Percentiles rank a stretch among this genome's conserved stretches.
Conservation (phyloP, 2,888 invertebrate species). For the Caenorhabditis drosophilae region DNA sequence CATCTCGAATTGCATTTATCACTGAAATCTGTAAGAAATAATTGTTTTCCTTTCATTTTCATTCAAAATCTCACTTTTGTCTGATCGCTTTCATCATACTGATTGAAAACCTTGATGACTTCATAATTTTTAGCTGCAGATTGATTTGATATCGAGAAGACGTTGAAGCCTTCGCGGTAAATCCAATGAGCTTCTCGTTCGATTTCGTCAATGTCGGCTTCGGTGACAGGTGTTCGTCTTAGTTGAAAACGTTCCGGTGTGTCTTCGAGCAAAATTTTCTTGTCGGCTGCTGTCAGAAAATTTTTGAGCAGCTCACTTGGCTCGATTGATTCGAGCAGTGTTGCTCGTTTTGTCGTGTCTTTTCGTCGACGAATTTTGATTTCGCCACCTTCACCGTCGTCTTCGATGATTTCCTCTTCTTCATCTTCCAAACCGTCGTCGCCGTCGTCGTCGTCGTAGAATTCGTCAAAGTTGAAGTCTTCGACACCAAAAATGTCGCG, state of each 20-base stretch:
- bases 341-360: slow-evolving; percentile 42
- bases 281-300: slow-evolving; percentile 91
- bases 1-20: slow-evolving; percentile 29
- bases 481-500: slow-evolving; percentile 96
- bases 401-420: slow-evolving; percentile 66
- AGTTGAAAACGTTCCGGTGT: slow-evolving; percentile 72
- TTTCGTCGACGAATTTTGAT: slow-evolving; percentile 65
- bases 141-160: slow-evolving; percentile 11
- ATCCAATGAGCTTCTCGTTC: slow-evolving; percentile 97
- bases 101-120: no score
- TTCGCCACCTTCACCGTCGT: slow-evolving; percentile 68
- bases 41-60: no score
- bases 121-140: not conserved
- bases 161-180: slow-evolving; percentile 85
- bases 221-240: slow-evolving; percentile 61
- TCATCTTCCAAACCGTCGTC: slow-evolving; percentile 55
- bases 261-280: slow-evolving; percentile 77
- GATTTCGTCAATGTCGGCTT: slow-evolving; percentile 76
- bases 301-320: slow-evolving; percentile 94
- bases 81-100: not conserved
- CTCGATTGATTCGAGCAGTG: slow-evolving; percentile 75
- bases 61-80: slow-evolving; percentile 5
- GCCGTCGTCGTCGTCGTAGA: slow-evolving; percentile 69
- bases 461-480: slow-evolving; percentile 80
- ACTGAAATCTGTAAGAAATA: no score